Conservation (phyloP, 2,888 invertebrate species). For the Pachymerium ferrugineum region DNA sequence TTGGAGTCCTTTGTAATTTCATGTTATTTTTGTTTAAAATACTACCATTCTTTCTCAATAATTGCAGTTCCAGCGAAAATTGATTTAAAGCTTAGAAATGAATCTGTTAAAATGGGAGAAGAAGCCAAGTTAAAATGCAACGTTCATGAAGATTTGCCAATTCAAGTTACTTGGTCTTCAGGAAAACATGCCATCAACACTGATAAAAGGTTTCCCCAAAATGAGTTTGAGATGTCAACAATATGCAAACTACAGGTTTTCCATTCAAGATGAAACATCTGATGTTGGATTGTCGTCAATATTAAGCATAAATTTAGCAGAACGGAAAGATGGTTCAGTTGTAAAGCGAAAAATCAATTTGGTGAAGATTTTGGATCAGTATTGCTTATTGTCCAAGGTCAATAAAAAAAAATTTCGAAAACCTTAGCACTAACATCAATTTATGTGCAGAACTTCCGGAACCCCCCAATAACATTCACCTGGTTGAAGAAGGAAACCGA, state of each 20-base stretch:
- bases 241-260: constrained; percentile 29
- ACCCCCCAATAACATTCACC: neutral
- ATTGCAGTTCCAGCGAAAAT: constrained; percentile 30
- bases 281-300: constrained; percentile 35
- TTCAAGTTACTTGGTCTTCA: constrained; percentile 69
- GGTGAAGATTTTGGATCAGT: constrained; percentile 35
- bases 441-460: constrained; percentile 31
- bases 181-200: constrained; percentile 4
- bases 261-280: constrained; percentile 29
- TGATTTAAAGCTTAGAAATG: constrained; percentile 20
- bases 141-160: constrained; percentile 78
- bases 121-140: constrained; percentile 56
- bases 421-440: no score
- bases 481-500: neutral
- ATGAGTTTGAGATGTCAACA: constrained; percentile 17
- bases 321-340: constrained; percentile 32
- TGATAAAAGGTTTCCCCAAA: constrained; percentile 20
- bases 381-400: constrained; percentile 34
- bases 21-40: no score
- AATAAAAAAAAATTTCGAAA: neutral
- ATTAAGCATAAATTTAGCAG: constrained; percentile 30
- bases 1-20: no score
- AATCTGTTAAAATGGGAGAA: constrained; percentile 24
- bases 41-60: no score
- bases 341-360: constrained; percentile 35